Conservation (phyloP, 2,113 vertebrate species). For the Trematocara stigmaticum region DNA sequence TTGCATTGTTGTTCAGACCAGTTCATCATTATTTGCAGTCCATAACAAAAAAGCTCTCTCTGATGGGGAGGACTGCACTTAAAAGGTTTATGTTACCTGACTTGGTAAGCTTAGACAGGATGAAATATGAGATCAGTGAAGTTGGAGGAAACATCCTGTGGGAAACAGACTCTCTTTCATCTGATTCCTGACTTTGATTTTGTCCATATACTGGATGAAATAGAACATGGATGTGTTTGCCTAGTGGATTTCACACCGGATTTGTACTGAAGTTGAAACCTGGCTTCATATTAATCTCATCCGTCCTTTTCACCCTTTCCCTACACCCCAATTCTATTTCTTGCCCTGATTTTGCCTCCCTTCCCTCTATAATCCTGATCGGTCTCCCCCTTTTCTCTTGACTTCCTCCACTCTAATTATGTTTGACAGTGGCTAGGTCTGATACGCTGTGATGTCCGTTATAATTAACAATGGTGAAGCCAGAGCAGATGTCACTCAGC, state of each 20-base stretch:
- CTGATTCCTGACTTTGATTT: constrained; percentile 13
- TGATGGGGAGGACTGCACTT: background rate
- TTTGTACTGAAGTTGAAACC: background rate
- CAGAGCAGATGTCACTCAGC: constrained; percentile 30
- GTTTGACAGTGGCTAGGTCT: constrained; percentile 23
- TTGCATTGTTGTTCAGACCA: background rate
- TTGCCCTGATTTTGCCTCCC: background rate
- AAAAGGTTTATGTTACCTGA: background rate
- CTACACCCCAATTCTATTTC: background rate
- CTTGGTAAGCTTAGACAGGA: background rate
- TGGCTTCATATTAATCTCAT: background rate
- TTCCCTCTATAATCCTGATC: background rate
- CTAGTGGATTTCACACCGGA: background rate
- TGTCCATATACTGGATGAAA: background rate
- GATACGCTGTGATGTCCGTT: constrained; percentile 15
- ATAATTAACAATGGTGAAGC: constrained; percentile 6
- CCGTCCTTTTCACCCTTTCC: background rate
- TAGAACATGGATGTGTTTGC: background rate
- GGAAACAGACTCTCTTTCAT: constrained; percentile 14
- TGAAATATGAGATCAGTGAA: background rate
- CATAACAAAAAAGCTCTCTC: background rate
- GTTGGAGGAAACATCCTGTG: background rate
- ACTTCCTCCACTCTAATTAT: background rate
- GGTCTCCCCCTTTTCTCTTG: background rate
- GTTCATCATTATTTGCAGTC: background rate